Evolutionary conservation across 2,888 invertebrate genomes (phyloP).

Genomic region (Drosophila helvetica): DNA sequence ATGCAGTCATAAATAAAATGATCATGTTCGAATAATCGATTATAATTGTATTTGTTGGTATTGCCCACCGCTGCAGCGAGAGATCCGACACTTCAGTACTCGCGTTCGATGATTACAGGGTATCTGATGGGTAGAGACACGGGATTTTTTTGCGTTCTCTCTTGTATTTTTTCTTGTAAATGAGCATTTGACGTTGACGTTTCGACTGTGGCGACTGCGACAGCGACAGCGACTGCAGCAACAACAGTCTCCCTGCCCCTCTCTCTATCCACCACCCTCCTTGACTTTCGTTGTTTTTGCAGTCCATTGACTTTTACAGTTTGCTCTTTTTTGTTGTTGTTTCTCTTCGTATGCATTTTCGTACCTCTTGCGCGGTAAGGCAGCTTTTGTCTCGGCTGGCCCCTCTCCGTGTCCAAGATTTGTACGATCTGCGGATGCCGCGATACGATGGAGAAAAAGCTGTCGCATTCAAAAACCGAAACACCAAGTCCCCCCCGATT

Average conservation of each 20-base stretch:
- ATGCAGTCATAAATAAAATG: not conserved
- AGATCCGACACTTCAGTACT: not conserved
- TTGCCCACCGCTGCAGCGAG: not conserved
- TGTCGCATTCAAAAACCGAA: not conserved
- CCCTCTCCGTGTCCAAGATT: conserved; percentile 18
- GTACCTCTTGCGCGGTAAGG: conserved; percentile 24
- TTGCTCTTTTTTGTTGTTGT: conserved; percentile 43
- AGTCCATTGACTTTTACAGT: conserved; percentile 65
- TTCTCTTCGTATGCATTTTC: conserved; percentile 17
- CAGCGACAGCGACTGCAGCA: conserved; percentile 19
- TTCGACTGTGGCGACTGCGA: conserved; percentile 54
- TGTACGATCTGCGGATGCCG: conserved; percentile 25
- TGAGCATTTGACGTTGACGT: conserved; percentile 63
- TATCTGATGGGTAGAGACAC: not conserved
- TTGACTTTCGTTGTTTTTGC: conserved; percentile 48
- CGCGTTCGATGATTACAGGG: not conserved
- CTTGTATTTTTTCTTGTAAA: conserved; percentile 35
- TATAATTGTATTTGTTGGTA: not conserved
- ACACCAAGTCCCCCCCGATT: not conserved
- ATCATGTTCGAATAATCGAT: not conserved
- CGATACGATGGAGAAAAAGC: not conserved
- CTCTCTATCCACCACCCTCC: conserved; percentile 9
- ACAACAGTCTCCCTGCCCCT: conserved; percentile 7
- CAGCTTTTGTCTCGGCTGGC: conserved; percentile 34
- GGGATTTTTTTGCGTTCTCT: not conserved